Conservation (phyloP, 2,888 invertebrate genomes). For the Erynnis tages region DNA sequence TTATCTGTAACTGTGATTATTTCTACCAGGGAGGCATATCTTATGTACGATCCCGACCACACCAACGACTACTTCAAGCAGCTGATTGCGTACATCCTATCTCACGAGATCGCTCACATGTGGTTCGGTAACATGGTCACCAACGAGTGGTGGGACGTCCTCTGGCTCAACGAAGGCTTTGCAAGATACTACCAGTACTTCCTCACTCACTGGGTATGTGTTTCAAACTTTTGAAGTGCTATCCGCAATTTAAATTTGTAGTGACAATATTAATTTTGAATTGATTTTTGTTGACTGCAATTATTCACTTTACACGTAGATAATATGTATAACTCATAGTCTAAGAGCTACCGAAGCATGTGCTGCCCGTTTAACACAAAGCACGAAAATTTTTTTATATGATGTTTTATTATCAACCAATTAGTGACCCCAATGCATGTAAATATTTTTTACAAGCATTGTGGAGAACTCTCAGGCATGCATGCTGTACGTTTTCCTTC, state of each 20-base stretch:
- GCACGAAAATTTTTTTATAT: too few relatives aligned
- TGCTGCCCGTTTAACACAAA: too few relatives aligned
- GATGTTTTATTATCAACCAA: too few relatives aligned
- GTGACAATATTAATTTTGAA: too few relatives aligned
- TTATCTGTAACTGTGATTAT: neutral
- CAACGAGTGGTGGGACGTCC: constrained; percentile 84
- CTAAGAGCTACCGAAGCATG: too few relatives aligned
- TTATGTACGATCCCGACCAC: constrained; percentile 63
- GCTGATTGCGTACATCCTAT: constrained; percentile 79
- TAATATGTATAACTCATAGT: too few relatives aligned
- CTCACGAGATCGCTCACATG: constrained; percentile 88
- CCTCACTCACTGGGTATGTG: constrained; percentile 77
- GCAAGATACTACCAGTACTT: constrained; percentile 88
- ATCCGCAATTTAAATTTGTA: neutral
- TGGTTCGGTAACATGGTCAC: constrained; percentile 87
- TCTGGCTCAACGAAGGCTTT: constrained; percentile 86
- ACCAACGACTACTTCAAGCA: constrained; percentile 73
- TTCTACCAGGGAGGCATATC: constrained; percentile 63
- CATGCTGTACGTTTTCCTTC: too few relatives aligned
- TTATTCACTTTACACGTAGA: too few relatives aligned
- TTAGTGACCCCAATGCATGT: too few relatives aligned
- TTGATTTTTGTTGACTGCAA: too few relatives aligned
- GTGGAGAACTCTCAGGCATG: too few relatives aligned
- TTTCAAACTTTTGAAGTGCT: neutral
- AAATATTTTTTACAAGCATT: too few relatives aligned